Base-by-base conservation (phyloP, 1,140 invertebrate species). In the Leptinotarsa texana region DNA sequence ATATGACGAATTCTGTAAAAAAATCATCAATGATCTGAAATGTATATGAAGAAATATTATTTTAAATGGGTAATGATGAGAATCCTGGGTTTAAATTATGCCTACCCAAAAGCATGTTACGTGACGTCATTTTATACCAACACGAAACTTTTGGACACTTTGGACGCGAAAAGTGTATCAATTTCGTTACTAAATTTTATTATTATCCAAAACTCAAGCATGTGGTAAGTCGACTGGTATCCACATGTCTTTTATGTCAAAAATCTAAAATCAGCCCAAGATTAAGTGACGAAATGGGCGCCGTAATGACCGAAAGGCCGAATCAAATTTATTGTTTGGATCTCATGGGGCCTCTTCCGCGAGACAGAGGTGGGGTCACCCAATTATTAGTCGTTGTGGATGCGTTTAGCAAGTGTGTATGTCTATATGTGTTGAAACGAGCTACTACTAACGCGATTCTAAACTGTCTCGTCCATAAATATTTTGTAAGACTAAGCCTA, bases 221-320 rank as follows among this genome's bases (percentile, higher is more conserved):
- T 24, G 42, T 22, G 13, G n/a, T n/a, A 13, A 22, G 51, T 62
- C 47, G 8, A 24, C 11, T 72, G 62, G 57, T 63, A 15, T 13
- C 69, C 15, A 33, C 47, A 15, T 72, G 69, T 51, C 47, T 63
- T 13, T 63, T 72, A 72, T 72, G 69, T 72, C 69, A 72, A 63
- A 72, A 63, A 22, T 72, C 69, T 11, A 63, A 72, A 63, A 22
- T 72, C 13, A 24, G n/a, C 1, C 22, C 69, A 18, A 24, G 62
- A 33, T 33, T 33, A 33, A 33, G 33, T 33, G 33, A 8, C 0
- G 8, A 33, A 0, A 33, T 33, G 33, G 33, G 33, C 33, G 1
- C 33, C 33, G 6, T 33, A 33, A 33, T 33, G 8, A 8, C 33
- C 8, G 33, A 33, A 33, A 33, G 1, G 33, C 8, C 33, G 33